These are phyloP conservation scores for Bucco capensis DNA, from an alignment of 2,113 vertebrate genomes.

Conservation along the genomic window DNA sequence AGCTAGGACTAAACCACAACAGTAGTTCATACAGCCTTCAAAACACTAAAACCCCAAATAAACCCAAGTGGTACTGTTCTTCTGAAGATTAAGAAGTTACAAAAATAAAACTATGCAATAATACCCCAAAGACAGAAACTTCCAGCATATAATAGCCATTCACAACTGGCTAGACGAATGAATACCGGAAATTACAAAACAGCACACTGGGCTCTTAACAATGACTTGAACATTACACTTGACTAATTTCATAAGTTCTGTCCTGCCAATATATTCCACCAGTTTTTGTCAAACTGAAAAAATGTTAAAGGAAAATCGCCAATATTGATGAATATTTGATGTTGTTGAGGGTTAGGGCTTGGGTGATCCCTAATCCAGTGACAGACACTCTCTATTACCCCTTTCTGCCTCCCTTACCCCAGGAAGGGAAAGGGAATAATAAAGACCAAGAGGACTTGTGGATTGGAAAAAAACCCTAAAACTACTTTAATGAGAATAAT, in stretches of 20 bases:
- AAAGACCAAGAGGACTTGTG: no score
- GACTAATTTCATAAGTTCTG: background rate
- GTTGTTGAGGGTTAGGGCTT: no score
- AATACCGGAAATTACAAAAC: background rate
- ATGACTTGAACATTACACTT: background rate
- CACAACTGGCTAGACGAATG: background rate
- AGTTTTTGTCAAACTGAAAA: background rate
- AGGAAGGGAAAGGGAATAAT: no score
- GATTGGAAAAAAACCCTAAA: no score
- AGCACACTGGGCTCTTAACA: background rate
- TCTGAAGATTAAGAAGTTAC: background rate
- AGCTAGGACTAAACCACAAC: no score
- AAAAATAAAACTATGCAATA: background rate
- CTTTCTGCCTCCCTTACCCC: no score
- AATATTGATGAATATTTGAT: background rate
- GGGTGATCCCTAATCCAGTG: no score
- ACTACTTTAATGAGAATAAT: no score
- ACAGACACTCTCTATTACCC: no score
- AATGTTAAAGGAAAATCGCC: accelerated
- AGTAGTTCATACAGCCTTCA: background rate
- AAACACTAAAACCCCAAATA: background rate
- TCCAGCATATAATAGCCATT: background rate
- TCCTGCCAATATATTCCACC: background rate
- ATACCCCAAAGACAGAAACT: background rate
- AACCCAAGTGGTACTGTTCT: background rate